Evolutionary conservation across 2,888 invertebrate genomes (phyloP), one percentile per base, ranked within the genome.

Genomic region (Mycalesis mineus): DNA sequence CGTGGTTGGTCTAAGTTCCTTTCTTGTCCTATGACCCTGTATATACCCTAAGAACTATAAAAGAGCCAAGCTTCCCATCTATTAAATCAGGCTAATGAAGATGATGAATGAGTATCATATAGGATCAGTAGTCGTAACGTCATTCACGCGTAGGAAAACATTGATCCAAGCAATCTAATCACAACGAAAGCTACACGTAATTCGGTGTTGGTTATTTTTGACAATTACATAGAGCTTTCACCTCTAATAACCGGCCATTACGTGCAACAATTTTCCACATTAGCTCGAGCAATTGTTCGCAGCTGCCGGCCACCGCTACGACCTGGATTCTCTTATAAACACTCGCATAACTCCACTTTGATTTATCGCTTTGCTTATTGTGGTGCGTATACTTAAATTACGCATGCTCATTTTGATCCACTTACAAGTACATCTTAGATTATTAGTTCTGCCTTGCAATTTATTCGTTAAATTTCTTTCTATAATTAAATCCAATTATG

Each of bases 181-280:
- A 13, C 29, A 37, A 45, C 54, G 45, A 54, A 54, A 45, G 44
- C 45, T 44, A 40, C 36, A 14, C 37, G 39, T 49, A 49, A 49
- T 55, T 55, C 45, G 48, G 29, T 75, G 74, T 72, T 68, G 74
- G 72, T 73, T 67, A 44, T 49, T 58, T 61, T 57, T 64, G 62
- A 57, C 61, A 63, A 70, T 68, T 65, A 69, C 74, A 68, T 72
- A 45, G 60, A 49, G 63, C 64, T 66, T 62, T 66, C 68, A 65
- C 73, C 68, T 63, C 64, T 77, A 78, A 82, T 80, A 68, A 77
- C 79, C 70, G 72, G 8, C 78, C 73, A 82, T 82, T 81, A 82
- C 58, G 51, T 28, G 65, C 66, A 68, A 75, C 78, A 79, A 78
- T 77, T 68, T 66, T 76, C 74, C 71, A 74, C 69, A 71, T 67